Evolutionary conservation across 2,888 invertebrate genomes (phyloP), one percentile per base, ranked within the genome.

Genomic region (Gastrophysa polygoni): DNA sequence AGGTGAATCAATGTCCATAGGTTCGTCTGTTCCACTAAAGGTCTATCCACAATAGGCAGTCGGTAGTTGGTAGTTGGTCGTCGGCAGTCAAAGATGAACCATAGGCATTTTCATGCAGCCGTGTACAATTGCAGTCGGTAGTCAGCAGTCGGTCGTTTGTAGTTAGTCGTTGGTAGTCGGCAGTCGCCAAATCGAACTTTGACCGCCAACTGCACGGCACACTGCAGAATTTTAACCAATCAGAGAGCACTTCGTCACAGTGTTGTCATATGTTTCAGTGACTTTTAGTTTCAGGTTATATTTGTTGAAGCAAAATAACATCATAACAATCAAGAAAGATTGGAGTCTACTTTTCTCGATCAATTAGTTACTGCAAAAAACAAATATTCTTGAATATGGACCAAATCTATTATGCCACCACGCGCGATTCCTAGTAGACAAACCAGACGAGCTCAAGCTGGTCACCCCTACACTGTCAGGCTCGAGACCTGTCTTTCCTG

Each of bases 181-280:
- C 29, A 32, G 29, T 8, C 29, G 29, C 29, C 6, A 44, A 44
- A 17, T 21, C 48, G 21, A 48, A 10, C 48, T 48, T 11, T 21
- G 48, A 48, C 48, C 8, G 48, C 21, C 46, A 21, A 21, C 48
- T 17, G 11, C 48, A 48, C 48, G 11, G 7, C 48, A 7, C 14
- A 28, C 49, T 49, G 49, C 49, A 28, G 7, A 14, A 49, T 49
- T 49, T 6, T 49, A 29, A 28, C 28, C 49, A 49, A 49, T 49
- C 49, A 49, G 16, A 28, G 49, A 3, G 28, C n/a, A 11, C 3
- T 14, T 28, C 14, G 49, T 32, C 7, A 48, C 48, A 48, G 48
- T 21, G 48, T 48, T 48, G 48, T 21, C 48, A 21, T 5, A 7
- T 24, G 24, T 24, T 17, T 46, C 11, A 17, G 1, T 2, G 2